Base-by-base conservation (phyloP, 2,113 vertebrate species). In the Callopanchax toddi region DNA sequence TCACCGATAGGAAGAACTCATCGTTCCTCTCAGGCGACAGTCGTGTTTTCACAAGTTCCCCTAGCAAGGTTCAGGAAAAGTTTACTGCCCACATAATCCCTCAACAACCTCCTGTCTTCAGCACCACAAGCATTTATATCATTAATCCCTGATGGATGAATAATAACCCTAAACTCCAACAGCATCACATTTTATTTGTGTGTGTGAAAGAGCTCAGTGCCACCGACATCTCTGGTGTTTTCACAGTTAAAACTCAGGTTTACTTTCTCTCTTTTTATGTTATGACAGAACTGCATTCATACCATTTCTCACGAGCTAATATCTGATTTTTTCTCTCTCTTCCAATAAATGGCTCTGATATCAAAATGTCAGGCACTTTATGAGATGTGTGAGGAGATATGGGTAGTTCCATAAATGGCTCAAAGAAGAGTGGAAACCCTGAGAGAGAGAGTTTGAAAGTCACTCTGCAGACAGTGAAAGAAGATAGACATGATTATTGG, bases 361-460 rank as follows among this genome's bases (percentile, higher is more conserved):
- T 86, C 81, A 87, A 88, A 83, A 84, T 86, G 79, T 83, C 84
- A 84, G 61, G 42, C 67, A 26, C 57, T 85, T 85, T 83, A 83
- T 76, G 76, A 67, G 78, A 73, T 72, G 71, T 71, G 81, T 77
- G 81, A 74, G 84, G 76, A 70, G 74, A 71, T 67, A 78, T 61
- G 60, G 68, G 81, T 61, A 25, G 74, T 49, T 73, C 78, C 25
- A 53, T 52, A 32, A 79, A 83, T 78, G 75, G 65, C 79, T 80
- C 73, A 61, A 43, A 56, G 63, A 73, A 45, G 51, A 54, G 39
- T n/a, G 46, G 62, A 76, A 76, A 61, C 79, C 78, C 62, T 62
- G 75, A 80, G 79, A 84, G 36, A 40, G 4, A 62, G 66, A 10
- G 29, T 68, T 63, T 82, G 37, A 74, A 74, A 74, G 52, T 60